Base-by-base conservation (phyloP, 2,888 invertebrate species). In the Trachelus stipa region DNA sequence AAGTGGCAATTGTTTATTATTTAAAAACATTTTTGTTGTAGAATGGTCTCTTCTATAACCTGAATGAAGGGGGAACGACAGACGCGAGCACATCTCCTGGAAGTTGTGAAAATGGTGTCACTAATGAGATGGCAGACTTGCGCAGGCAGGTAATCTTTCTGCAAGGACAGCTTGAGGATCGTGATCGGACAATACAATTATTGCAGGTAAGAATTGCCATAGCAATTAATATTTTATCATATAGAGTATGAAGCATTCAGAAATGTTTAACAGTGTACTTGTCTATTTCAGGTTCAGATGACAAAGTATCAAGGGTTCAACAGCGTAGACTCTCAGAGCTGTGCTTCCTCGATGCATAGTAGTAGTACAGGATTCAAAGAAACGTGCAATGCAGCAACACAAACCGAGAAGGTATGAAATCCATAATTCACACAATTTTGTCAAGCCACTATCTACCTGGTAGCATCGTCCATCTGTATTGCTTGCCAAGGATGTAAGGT, bases 81-180 rank as follows among this genome's bases (percentile, higher is more conserved):
- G 93, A 92, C 91, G 93, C 92, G 91, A 93, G 92, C 92, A 93
- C 86, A 40, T 88, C 87, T 79, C 87, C 89, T 68, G 85, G 86
- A 69, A 90, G 87, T 79, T 89, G 88, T 77, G 87, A 84, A 76
- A 87, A 85, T 12, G 87, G 85, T 79, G 86, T 90, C 71, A 88
- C 87, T 75, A 92, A 92, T 81, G 96, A 96, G 92, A 93, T 96
- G 92, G 94, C 95, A 69, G 97, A 97, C 92, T 94, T 97, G 92
- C 94, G 95, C 83, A 94, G 96, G 86, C 97, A 97, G 93, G 95
- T 96, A 89, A 93, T 96, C 91, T 96, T 95, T 92, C 93, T 96
- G 91, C 96, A 96, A 94, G 96, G 97, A 87, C 97, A 97, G 93
- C 92, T 97, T 88, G 97, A 97, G 90, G 97, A 98, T 91, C 95